Evolutionary conservation across 2,888 invertebrate genomes (phyloP), one percentile per base, ranked within the genome.

Genomic region (Ectemnius lituratus): DNA sequence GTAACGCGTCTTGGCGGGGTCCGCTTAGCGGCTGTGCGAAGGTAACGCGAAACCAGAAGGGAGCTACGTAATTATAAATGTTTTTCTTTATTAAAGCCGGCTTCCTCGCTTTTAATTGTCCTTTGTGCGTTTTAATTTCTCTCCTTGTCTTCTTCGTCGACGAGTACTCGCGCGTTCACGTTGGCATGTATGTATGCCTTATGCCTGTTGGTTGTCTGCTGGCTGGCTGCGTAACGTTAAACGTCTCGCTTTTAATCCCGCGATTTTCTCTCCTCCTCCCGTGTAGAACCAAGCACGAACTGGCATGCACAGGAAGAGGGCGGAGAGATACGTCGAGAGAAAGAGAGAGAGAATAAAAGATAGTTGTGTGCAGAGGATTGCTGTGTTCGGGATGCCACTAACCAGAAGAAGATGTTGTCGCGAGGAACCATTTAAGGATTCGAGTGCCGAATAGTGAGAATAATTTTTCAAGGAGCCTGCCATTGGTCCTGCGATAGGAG

Each of bases 101-200:
- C 69, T 75, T 71, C 71, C 70, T 37, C 37, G 37, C 37, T 59
- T 76, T 78, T 84, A 82, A 84, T 86, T 84, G 78, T 80, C 72
- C 76, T 74, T 77, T 75, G 75, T 79, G 79, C 68, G 76, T 75
- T 82, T 83, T 75, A 82, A 78, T 84, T 80, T 78, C 74, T 74
- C 79, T 57, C 27, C 70, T 70, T 60, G 76, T 70, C 66, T 80
- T 70, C 68, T 78, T 77, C 4, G 14, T 0, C 4, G 5, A 11
- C 52, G 52, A 1, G 14, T 6, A 4, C 52, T 52, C n/a, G n/a
- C 37, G 5, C 37, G 1, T 11, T 37, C 37, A 23, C 23, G 23
- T 23, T 23, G 3, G 23, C 23, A 3, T 37, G 8, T 37, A 6
- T 37, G 37, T 11, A 11, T 37, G 37, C 37, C 37, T 37, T 37